Evolutionary conservation across 1,140 invertebrate genomes (phyloP), one percentile per base, ranked within the genome.

Genomic region (Bombus pascuorum): DNA sequence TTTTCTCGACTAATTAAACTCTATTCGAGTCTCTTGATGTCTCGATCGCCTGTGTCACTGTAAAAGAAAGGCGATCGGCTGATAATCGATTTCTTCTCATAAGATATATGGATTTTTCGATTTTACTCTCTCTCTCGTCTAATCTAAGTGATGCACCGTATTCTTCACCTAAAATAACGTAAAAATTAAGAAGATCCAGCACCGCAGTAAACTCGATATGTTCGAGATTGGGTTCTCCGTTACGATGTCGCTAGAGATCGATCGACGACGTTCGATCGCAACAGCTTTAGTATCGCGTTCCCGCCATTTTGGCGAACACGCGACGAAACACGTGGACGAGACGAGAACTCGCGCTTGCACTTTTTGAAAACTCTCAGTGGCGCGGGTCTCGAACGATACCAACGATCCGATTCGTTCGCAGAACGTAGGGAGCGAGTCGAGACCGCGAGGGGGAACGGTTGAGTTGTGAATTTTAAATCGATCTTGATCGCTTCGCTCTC

Each of bases 51-150:
- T 22, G 53, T 74, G 53, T 81, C 72, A 68, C 83, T 86, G 42
- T 81, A 39, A 22, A 47, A 47, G 32, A 37, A 77, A 28, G 44
- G 75, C 75, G 53, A 79, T 70, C 47, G 44, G 66, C 71, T 22
- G 85, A 73, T 85, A 73, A 89, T 83, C 74, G 47, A 87, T 88
- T 83, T 87, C 62, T 81, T 89, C 88, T 80, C 76, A 70, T 90
- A 87, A 89, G 71, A 72, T 84, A 86, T 86, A 77, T 90, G 83
- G 66, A 90, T 85, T 90, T 89, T 86, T 90, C 89, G 83, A 90
- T 90, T 90, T 90, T 90, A 87, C n/a, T 79, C 77, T 79, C 42
- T 90, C 86, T 90, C 82, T 90, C 82, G 72, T 90, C 79, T 88
- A 90, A 87, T 65, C 65, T 89, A 89, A 81, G 76, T 85, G 62